Base-by-base conservation (phyloP, 2,113 vertebrate species). In the Ornithorhynchus anatinus region DNA sequence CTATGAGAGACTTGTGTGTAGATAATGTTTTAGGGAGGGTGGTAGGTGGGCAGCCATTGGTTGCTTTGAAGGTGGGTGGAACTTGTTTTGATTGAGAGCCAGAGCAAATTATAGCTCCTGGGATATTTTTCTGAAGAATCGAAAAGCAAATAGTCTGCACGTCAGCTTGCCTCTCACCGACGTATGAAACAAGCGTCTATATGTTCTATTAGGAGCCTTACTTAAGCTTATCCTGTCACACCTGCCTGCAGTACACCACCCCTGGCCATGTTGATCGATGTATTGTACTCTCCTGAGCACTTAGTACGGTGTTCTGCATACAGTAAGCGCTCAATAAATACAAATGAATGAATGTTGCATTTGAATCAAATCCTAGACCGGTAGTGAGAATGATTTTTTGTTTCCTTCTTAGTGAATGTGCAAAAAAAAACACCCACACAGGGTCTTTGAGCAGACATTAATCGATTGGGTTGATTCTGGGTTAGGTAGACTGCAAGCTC, bases 41-140 rank as follows among this genome's bases (percentile, higher is more conserved):
- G 81, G 67, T 52, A 69, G 84, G 79, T 50, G 85, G 64, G 65
- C 88, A 60, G 89, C 75, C 88, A 94, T 95, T 95, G 96, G 95
- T 84, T 89, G 91, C 75, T 88, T 84, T 79, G 89, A 84, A 94
- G 91, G 81, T 87, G 94, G 95, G 94, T 91, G 95, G 92, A 88
- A 48, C 88, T 68, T 88, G 82, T 48, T 53, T 79, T 84, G 93
- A 91, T 88, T 87, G 86, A 94, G 87, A 80, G 87, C 69, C 37
- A 36, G 64, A 74, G 63, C 84, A 67, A 78, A 66, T 5, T 79
- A 36, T 56, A 56, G 37, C 69, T 42, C 63, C 48, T 57, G 1
- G 57, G 52, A 73, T 80, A 16, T 65, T 82, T 45, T 17, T 7
- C 23, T 39, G 42, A 12, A 64, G 59, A 45, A 20, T 25, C 47